Percentiles rank a stretch among this genome's conserved stretches.
These are phyloP conservation scores for Pelusios castaneus DNA, from an alignment of 2,113 vertebrate genomes.

Conservation along the genomic window DNA sequence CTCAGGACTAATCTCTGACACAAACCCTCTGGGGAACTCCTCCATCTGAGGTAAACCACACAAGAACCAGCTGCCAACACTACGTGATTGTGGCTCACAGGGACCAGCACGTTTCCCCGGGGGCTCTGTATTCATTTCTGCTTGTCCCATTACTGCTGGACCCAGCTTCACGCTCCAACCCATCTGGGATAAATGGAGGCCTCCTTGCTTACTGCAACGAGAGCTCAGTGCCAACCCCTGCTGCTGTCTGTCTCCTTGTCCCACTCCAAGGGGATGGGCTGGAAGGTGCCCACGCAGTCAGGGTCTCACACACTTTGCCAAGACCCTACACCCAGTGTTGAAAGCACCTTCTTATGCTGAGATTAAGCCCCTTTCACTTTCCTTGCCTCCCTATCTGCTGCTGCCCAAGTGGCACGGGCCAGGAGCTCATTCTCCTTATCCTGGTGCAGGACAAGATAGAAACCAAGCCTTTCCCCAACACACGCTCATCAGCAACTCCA, in stretches of 20 bases:
- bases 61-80: background rate
- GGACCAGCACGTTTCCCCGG: background rate
- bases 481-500: background rate
- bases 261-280: background rate
- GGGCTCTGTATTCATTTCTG: background rate
- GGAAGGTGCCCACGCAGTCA: background rate
- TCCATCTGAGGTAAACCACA: background rate
- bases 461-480: background rate
- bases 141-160: background rate
- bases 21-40: background rate
- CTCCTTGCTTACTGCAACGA: background rate
- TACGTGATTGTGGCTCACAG: background rate
- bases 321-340: background rate
- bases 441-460: background rate
- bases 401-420: fast-evolving
- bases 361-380: fast-evolving
- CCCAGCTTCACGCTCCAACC: background rate
- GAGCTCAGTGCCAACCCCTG: background rate
- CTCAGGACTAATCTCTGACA: background rate
- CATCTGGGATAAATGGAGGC: background rate
- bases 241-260: background rate
- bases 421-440: background rate
- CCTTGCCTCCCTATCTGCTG: background rate
- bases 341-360: background rate
- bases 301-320: background rate